phyloP scores from a whole-genome alignment of 2,113 vertebrate genomes.

The Pollimyrus isidori region DNA sequence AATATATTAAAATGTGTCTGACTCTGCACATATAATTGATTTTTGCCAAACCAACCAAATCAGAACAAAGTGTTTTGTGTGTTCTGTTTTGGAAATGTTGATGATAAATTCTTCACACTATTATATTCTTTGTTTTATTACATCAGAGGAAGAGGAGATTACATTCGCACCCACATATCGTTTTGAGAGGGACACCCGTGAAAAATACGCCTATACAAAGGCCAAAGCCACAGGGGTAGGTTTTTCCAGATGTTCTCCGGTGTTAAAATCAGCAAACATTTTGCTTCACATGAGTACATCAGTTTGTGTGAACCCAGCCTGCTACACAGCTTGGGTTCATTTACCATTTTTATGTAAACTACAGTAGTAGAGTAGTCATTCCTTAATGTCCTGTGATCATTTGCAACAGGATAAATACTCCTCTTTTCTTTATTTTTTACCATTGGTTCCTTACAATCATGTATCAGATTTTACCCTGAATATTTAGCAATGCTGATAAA shows the following conservation, averaged over 20 bases:
- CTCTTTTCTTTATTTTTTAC: neutral
- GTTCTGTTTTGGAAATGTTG: neutral
- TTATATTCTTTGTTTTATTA: slow-evolving; percentile 5
- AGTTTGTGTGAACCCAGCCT: neutral
- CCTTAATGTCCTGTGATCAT: neutral
- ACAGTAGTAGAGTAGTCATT: neutral
- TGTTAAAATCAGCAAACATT: neutral
- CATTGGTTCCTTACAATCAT: neutral
- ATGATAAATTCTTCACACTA: slow-evolving; percentile 10
- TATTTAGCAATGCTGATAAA: neutral
- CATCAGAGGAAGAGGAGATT: slow-evolving; percentile 90
- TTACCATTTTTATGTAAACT: neutral
- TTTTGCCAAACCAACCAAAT: neutral
- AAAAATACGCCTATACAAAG: slow-evolving; percentile 91
- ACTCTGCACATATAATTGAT: neutral
- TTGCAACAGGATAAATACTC: neutral
- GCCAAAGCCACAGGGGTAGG: slow-evolving; percentile 90
- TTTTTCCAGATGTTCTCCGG: slow-evolving; percentile 30
- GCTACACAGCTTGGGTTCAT: neutral
- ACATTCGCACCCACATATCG: slow-evolving; percentile 93
- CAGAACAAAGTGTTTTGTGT: neutral
- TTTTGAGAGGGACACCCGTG: slow-evolving; percentile 81
- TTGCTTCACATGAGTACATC: neutral
- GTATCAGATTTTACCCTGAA: neutral
- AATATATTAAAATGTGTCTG: neutral